Percentiles rank a stretch among this genome's conserved stretches.
These are phyloP conservation scores for Zygogramma bicolorata DNA, from an alignment of 2,888 invertebrate species.

Conservation along the genomic window DNA sequence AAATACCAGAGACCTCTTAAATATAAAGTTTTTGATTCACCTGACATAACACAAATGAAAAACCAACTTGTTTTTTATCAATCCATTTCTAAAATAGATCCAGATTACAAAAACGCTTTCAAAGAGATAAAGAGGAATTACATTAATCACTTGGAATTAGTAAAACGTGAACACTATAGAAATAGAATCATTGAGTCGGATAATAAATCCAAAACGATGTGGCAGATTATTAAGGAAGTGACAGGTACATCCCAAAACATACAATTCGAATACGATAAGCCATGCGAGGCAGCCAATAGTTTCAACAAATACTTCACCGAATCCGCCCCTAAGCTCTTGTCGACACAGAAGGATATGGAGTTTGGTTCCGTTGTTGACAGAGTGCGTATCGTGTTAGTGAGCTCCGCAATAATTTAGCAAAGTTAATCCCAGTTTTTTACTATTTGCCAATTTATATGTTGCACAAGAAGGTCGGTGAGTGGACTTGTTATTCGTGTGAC, in stretches of 20 bases:
- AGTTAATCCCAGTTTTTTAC: too few species aligned
- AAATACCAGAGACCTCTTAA: too few species aligned
- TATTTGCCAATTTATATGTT: too few species aligned
- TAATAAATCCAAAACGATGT: constrained; percentile 3
- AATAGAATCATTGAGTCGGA: neutral
- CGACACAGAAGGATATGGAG: too few species aligned
- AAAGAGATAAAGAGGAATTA: neutral
- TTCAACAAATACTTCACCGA: neutral
- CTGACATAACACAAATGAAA: constrained; percentile 4
- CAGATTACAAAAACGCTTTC: neutral
- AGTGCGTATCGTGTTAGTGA: too few species aligned
- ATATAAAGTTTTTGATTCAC: neutral
- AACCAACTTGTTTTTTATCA: constrained; percentile 11
- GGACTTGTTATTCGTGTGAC: too few species aligned
- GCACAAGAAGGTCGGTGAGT: too few species aligned
- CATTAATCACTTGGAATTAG: neutral
- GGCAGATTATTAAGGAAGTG: constrained; percentile 9
- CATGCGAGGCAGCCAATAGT: neutral
- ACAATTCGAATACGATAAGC: neutral
- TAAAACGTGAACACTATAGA: neutral
- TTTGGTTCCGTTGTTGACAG: too few species aligned
- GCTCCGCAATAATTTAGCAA: too few species aligned
- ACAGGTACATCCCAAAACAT: neutral
- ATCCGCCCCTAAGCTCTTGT: too few species aligned
- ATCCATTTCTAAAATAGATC: constrained; percentile 9